Evolutionary conservation across 2,797 vertebrate species (phyloP).

Genomic region (Scleropages formosus): DNA sequence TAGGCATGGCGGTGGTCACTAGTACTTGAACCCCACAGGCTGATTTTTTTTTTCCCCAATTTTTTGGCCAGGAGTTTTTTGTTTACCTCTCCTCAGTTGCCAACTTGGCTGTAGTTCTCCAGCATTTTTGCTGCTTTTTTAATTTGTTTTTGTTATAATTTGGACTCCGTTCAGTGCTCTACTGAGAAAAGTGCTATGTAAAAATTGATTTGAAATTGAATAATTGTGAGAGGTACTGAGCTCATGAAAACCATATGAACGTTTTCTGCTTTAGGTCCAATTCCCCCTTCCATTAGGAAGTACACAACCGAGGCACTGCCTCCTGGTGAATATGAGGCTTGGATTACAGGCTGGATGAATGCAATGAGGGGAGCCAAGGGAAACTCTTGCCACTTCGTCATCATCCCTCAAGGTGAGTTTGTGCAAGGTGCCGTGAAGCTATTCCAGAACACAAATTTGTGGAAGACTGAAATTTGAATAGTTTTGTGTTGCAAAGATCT

Average conservation of each 20-base stretch:
- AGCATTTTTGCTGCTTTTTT: too few relatives aligned
- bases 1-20: too few relatives aligned
- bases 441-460: neutral
- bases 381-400: neutral
- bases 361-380: conserved; percentile 69
- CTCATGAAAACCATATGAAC: neutral
- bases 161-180: too few relatives aligned
- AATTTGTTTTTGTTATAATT: too few relatives aligned
- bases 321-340: conserved; percentile 62
- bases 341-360: conserved; percentile 75
- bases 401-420: conserved; percentile 48
- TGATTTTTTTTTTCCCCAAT: too few relatives aligned
- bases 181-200: neutral
- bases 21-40: too few relatives aligned
- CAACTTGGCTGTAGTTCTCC: too few relatives aligned
- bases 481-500: neutral
- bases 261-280: conserved; percentile 13
- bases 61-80: too few relatives aligned
- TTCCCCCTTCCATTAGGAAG: conserved; percentile 28
- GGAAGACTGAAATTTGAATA: neutral
- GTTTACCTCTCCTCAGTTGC: too few relatives aligned
- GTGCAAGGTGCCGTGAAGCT: neutral
- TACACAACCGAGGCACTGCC: conserved; percentile 37
- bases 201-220: neutral
- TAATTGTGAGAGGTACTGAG: neutral